phyloP scores from a whole-genome alignment of 2,113 vertebrate species.

The Dryoscopus gambensis region DNA sequence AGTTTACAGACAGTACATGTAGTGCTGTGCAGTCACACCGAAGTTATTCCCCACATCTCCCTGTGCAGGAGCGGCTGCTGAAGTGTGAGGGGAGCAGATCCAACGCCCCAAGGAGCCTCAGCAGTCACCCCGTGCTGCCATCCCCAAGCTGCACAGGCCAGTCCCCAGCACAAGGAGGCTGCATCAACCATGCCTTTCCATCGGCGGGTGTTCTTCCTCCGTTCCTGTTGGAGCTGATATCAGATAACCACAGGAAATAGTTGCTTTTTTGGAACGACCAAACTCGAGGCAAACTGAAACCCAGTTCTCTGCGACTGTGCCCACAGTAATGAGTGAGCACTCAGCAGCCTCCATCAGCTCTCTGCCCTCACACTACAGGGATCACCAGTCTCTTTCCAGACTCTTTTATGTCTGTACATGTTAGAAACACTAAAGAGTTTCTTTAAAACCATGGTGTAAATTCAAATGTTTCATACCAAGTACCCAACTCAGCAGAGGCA shows the following conservation, averaged over 20 bases:
- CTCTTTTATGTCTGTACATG: background rate
- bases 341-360: background rate
- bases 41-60: background rate
- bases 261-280: background rate
- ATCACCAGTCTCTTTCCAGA: background rate
- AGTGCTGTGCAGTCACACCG: background rate
- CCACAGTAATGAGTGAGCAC: fast-evolving
- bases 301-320: fast-evolving
- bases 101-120: fast-evolving
- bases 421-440: background rate
- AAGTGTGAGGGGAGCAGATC: fast-evolving
- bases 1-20: background rate
- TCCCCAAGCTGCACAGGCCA: background rate
- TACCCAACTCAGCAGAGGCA: background rate
- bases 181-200: fast-evolving
- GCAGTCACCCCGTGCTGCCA: fast-evolving
- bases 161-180: background rate
- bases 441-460: background rate
- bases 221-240: fast-evolving
- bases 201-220: fast-evolving
- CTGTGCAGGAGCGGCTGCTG: background rate
- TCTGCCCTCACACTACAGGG: background rate
- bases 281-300: background rate
- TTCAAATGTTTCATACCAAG: background rate
- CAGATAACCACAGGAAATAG: background rate